These are phyloP conservation scores for Lottia gigantea DNA, from an alignment of 2,888 invertebrate genomes.

Conservation along the genomic window DNA sequence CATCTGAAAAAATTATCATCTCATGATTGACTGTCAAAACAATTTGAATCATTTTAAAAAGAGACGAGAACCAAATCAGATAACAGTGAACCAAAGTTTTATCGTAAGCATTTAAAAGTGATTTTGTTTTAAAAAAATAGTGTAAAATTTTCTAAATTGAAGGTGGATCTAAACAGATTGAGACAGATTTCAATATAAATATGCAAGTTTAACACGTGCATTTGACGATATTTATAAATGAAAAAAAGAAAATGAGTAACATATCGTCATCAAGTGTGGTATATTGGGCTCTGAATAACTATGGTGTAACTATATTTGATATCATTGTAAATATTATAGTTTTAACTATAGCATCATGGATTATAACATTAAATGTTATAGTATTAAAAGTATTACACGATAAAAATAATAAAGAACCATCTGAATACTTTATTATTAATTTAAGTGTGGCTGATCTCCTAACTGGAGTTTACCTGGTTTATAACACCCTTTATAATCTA, in stretches of 20 bases:
- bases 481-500: neutral
- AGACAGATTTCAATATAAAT: no score
- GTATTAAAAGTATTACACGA: neutral
- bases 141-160: no score
- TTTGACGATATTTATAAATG: no score
- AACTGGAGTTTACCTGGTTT: neutral
- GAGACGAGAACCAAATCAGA: no score
- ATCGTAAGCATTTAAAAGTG: no score
- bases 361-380: neutral
- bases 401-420: neutral
- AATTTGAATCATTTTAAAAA: no score
- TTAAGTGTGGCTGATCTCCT: neutral
- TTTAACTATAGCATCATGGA: neutral
- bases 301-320: constrained; percentile 1
- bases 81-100: no score
- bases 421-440: neutral
- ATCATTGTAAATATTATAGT: neutral
- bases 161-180: no score
- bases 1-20: no score
- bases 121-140: no score
- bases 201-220: no score
- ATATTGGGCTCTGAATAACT: neutral
- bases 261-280: neutral
- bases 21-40: no score
- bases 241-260: neutral